Base-by-base conservation (phyloP, 2,888 invertebrate species). In the Plebejus melissa region DNA sequence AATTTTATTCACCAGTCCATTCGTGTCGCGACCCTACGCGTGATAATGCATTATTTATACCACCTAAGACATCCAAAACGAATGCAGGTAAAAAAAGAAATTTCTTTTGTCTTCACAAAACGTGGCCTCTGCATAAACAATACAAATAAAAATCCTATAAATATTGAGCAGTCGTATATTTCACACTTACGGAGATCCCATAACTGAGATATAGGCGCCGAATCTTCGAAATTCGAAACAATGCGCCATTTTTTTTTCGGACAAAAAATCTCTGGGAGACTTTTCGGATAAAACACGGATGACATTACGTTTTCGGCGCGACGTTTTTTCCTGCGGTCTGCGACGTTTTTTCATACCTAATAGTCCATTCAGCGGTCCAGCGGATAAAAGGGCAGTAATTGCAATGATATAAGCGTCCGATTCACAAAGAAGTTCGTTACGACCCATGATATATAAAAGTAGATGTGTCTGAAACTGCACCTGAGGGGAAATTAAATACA, bases 11-110 rank as follows among this genome's bases (percentile, higher is more conserved):
- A 86, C 81, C 82, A 82, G 79, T 81, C 84, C 83, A 84, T 72
- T 46, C 72, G 13, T 72, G 82, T 77, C 76, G 80, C 76, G 82
- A 82, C 85, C 86, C 86, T 84, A 89, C 86, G 90, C 92, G 91
- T 93, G 93, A 91, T 90, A 90, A 91, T 93, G 92, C 90, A 93
- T 93, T 93, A 93, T 93, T 91, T 93, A 93, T 93, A 87, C 83
- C 85, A 85, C 87, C 90, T 90, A 88, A 90, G 88, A 88, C 86
- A 88, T 88, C 90, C 87, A 88, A 91, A 92, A 90, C 88, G 87
- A 91, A 92, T 90, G 90, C 90, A 90, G 88, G 90, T 90, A 87
- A 91, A 92, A 22, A 93, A 90, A 89, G 88, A 89, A 90, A 83
- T 88, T 87, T 87, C 80, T 80, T 78, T 80, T 79, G 80, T 81